Evolutionary conservation across 2,888 invertebrate species (phyloP), one percentile per base, ranked within the genome.

Genomic region (Coenonympha glycerion): DNA sequence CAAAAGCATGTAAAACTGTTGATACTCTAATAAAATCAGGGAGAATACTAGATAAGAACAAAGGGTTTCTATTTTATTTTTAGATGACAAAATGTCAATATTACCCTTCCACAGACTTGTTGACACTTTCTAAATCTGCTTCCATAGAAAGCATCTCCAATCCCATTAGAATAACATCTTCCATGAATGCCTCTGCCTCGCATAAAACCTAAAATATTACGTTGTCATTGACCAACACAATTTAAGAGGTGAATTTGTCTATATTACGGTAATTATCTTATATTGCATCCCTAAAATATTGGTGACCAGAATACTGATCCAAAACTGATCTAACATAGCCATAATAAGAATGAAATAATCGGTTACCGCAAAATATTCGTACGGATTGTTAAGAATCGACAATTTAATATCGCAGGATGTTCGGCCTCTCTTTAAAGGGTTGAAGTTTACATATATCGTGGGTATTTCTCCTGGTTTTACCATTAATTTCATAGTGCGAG

Each of bases 131-230:
- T 19, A 83, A 60, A 61, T 85, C 83, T 6, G 65, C 60, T 18
- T 84, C 84, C 80, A 86, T 79, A 8, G 86, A 68, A 9, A 87
- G 72, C 86, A 87, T 84, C 62, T 84, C 78, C 18, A 87, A 65
- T 1, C 83, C 83, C 30, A 76, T 55, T 42, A 87, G 59, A 55
- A 85, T 77, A 1, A 87, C 78, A 57, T 87, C 86, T 67, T 85
- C 87, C 72, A 82, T 78, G 57, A 87, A 86, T 0, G 84, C 79
- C 68, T 87, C 86, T 5, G 74, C 83, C 65, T 85, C 81, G 62
- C 86, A 86, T 16, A 76, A 48, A 15, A 86, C 64, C 87, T 87
- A 49, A 3, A 55, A 62, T 37, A 22, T n/a, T n/a, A 21, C 11
- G 6, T 2, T n/a, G 3, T 28, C n/a, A 15, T 6, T 16, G n/a